phyloP scores from a whole-genome alignment of 1,140 invertebrate species.

The Heliothis virescens region DNA sequence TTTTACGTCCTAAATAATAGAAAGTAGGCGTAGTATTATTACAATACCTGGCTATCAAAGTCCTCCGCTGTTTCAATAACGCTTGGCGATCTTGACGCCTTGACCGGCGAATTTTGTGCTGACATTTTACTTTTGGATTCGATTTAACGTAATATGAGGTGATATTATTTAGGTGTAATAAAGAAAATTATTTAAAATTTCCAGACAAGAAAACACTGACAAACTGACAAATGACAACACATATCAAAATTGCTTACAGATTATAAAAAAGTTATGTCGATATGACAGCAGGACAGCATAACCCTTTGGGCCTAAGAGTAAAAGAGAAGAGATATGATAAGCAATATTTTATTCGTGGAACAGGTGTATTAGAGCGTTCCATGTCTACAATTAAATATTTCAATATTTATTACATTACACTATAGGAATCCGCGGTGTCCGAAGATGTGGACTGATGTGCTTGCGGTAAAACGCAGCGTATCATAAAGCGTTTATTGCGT shows the following conservation, averaged over 20 bases:
- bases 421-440: too few relatives aligned
- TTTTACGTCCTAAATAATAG: slow-evolving; percentile 56
- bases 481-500: too few relatives aligned
- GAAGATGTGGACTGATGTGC: too few relatives aligned
- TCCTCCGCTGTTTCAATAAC: slow-evolving; percentile 73
- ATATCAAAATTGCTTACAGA: slow-evolving; percentile 33
- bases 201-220: slow-evolving; percentile 45
- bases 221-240: slow-evolving; percentile 48
- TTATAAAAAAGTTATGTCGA: background rate
- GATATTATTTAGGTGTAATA: slow-evolving; percentile 8
- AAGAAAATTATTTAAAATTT: slow-evolving; percentile 44
- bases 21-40: slow-evolving; percentile 69
- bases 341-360: slow-evolving; percentile 6
- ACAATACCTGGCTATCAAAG: slow-evolving; percentile 75
- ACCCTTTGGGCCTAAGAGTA: background rate
- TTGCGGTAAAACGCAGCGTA: too few relatives aligned
- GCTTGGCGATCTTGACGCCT: slow-evolving; percentile 68
- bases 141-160: slow-evolving; percentile 23
- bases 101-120: slow-evolving; percentile 75
- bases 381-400: background rate
- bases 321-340: background rate
- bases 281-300: slow-evolving; percentile 32
- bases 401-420: too few relatives aligned
- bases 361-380: slow-evolving; percentile 19
- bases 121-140: slow-evolving; percentile 68